These are phyloP conservation scores for Drosophila trapezifrons DNA, from an alignment of 1,140 invertebrate genomes.

Conservation along the genomic window DNA sequence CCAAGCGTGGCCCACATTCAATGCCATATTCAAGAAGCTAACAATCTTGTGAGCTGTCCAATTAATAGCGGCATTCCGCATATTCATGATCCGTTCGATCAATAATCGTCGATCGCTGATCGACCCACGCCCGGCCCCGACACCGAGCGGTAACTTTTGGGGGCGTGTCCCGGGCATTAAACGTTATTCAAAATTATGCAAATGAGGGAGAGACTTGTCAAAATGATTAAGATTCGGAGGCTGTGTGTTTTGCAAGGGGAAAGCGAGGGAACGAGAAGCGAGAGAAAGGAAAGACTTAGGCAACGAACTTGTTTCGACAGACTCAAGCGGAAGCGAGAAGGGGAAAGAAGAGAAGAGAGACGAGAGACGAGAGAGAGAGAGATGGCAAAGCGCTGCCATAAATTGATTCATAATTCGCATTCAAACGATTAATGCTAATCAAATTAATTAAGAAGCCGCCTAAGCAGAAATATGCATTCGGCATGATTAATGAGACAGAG, in stretches of 20 bases:
- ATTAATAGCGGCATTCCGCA: constrained; percentile 71
- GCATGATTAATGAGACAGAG: constrained; percentile 62
- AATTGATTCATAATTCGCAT: constrained; percentile 78
- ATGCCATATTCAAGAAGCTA: constrained; percentile 70
- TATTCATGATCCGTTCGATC: constrained; percentile 64
- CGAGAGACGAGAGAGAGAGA: not conserved
- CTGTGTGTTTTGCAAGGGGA: constrained; percentile 1
- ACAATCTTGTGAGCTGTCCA: constrained; percentile 73
- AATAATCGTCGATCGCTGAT: constrained; percentile 49
- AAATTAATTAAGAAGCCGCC: constrained; percentile 74
- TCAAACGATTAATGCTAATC: constrained; percentile 70
- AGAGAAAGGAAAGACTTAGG: constrained; percentile 66
- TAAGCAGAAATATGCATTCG: constrained; percentile 22
- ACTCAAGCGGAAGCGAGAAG: constrained; percentile 15
- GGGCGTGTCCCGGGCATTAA: constrained; percentile 62
- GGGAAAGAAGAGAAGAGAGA: not conserved
- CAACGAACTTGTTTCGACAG: constrained; percentile 67
- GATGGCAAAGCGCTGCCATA: constrained; percentile 35
- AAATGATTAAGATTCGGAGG: constrained; percentile 45
- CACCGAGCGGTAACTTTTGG: constrained; percentile 24
- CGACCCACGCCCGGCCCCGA: constrained; percentile 16
- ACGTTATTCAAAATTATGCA: constrained; percentile 72
- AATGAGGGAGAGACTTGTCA: constrained; percentile 53
- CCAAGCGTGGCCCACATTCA: constrained; percentile 34
- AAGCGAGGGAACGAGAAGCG: not conserved